phyloP scores from a whole-genome alignment of 2,888 invertebrate genomes.

The Busseola fusca region DNA sequence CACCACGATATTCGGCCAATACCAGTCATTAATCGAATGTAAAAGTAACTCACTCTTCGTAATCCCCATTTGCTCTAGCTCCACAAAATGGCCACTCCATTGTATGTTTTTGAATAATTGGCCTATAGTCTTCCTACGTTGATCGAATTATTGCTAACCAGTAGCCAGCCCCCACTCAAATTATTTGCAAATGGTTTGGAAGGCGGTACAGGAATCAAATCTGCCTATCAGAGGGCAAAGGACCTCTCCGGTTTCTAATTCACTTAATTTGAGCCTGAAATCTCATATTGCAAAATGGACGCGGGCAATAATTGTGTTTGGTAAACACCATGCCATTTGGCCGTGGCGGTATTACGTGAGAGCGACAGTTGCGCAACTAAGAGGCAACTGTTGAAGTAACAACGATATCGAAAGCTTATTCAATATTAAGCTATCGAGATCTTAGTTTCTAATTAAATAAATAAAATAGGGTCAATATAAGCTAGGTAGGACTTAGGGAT shows the following conservation, averaged over 20 bases:
- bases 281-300: constrained; percentile 88
- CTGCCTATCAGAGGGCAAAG: constrained; percentile 60
- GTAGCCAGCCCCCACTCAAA: constrained; percentile 45
- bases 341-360: constrained; percentile 21
- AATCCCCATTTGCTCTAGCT: too few relatives aligned
- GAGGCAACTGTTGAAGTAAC: not conserved
- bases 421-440: too few relatives aligned
- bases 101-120: constrained; percentile 44
- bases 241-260: constrained; percentile 81
- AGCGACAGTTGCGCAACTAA: constrained; percentile 19
- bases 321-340: constrained; percentile 75
- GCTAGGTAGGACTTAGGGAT: too few relatives aligned
- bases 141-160: constrained; percentile 55
- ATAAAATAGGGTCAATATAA: not conserved
- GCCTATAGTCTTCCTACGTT: constrained; percentile 13
- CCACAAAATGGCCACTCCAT: not conserved
- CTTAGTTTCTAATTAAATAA: too few relatives aligned
- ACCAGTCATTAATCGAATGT: not conserved
- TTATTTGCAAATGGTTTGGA: constrained; percentile 61
- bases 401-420: not conserved
- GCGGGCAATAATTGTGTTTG: constrained; percentile 85
- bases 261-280: constrained; percentile 87
- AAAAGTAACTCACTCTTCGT: not conserved
- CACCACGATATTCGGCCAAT: not conserved
- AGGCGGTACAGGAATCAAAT: constrained; percentile 55